Evolutionary conservation across 2,113 vertebrate species (phyloP), one percentile per base, ranked within the genome.

Genomic region (Antechinus flavipes): DNA sequence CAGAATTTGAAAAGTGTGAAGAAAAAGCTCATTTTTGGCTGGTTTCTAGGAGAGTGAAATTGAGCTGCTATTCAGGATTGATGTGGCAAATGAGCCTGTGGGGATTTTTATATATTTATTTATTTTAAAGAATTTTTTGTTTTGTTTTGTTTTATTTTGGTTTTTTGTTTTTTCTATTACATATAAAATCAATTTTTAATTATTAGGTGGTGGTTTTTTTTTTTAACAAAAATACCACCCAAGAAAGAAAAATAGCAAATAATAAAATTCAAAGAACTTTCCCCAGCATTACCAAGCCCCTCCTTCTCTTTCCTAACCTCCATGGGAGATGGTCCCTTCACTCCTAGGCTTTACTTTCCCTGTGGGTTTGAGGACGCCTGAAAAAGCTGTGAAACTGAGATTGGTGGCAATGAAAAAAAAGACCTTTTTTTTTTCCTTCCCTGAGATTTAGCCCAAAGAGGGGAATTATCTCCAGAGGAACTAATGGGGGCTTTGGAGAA

Each of bases 401-500:
- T 84, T 84, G n/a, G 68, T 84, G 6, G n/a, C n/a, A 84, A 84
- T 84, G 19, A 84, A 84, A 84, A 84, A 84, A 27, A 19, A 1
- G 6, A 24, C 0, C 27, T 52, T 52, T 93, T 24, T n/a, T 49
- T 2, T 42, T 42, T 42, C 42, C 16, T n/a, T 58, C 49, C 30
- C 47, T 12, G 56, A 42, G 56, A 96, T 61, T 96, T 91, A 91
- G 27, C 5, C 46, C 35, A 90, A 14, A 35, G 46, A 49, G 6
- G 47, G 22, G n/a, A 46, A 68, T 23, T 30, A 0, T 2, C 30
- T 49, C 92, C 42, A 0, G 1, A 42, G 94, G 89, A 91, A 58
- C 22, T 1, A 0, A 0, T 14, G 8, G 35, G 19, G 0, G 0
- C 1, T 55, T 54, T 1, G 2, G 54, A 12, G 47, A 8, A 6